Evolutionary conservation across 2,888 invertebrate genomes (phyloP), one percentile per base, ranked within the genome.

Genomic region (Amblyjoppa fuscipennis): DNA sequence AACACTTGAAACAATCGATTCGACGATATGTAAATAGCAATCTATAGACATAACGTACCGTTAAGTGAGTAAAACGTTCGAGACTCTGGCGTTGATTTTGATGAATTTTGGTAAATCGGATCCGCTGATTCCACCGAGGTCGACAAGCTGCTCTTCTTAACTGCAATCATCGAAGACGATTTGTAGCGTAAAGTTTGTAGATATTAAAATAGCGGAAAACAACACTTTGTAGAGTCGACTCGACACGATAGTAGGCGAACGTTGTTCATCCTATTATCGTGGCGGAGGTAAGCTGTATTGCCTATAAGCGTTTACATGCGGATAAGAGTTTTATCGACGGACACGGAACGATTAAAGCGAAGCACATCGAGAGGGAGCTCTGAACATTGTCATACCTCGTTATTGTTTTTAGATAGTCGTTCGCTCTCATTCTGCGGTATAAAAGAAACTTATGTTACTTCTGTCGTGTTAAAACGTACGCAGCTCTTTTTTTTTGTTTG

Each of bases 61-160:
- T 75, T 75, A 5, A 83, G 78, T 34, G 71, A 61, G 70, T 79
- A 78, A 59, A 79, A 86, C 83, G 83, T 87, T 79, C 88, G 89
- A 59, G 86, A 79, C 84, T 88, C 89, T 70, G 87, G 84, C 74
- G 87, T 79, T 53, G 89, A 78, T 80, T 87, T 87, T 71, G 89
- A 84, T 83, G 90, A 91, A 56, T 89, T 87, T 84, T 91, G 88
- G 71, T 88, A 90, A 71, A 92, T 83, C 53, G 90, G 89, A 77
- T 90, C 90, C 76, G 89, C 89, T 68, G 90, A 93, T 45, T 92
- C 90, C 51, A 89, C 87, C 31, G 92, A 92, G 59, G 89, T 87
- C 68, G 90, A 91, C 81, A 89, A 83, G 79, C 90, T 91, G 83
- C 88, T 88, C 85, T 90, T 91, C 87, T 90, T 90, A 9, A 91